Conservation (phyloP, 2,888 invertebrate genomes). For the Watsonalla cultraria region DNA sequence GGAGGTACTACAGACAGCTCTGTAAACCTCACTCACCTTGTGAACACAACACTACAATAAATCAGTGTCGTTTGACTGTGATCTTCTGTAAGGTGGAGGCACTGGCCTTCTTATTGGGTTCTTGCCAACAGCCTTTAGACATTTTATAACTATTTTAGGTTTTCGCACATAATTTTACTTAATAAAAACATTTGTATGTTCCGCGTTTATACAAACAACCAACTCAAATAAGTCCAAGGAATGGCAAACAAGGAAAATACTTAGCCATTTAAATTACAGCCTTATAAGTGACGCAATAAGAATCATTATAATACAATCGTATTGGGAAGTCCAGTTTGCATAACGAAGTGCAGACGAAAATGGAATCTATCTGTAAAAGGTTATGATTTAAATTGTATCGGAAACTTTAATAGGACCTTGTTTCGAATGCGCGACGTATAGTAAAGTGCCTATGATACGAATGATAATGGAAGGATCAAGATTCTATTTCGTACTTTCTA, state of each 20-base stretch:
- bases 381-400: not conserved
- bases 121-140: too few relatives aligned
- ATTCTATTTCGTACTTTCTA: too few relatives aligned
- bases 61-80: too few relatives aligned
- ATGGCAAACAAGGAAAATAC: not conserved
- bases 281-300: not conserved
- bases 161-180: constrained; percentile 4
- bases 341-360: not conserved
- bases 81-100: too few relatives aligned
- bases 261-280: not conserved
- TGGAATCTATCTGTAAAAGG: not conserved
- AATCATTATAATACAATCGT: not conserved
- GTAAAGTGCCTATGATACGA: not conserved
- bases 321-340: not conserved
- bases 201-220: not conserved
- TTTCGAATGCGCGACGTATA: not conserved
- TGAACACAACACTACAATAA: too few relatives aligned
- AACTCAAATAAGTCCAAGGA: constrained; percentile 1
- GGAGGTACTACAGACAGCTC: too few relatives aligned
- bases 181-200: constrained; percentile 5
- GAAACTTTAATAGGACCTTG: not conserved
- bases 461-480: too few relatives aligned
- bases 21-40: too few relatives aligned
- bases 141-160: not conserved
- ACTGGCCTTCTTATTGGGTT: too few relatives aligned